A percentile compares a stretch with the other conserved stretches of the same genome.
Evolutionary conservation across 1,140 invertebrate species (phyloP).

Genomic region (Drosophila bipectinata): DNA sequence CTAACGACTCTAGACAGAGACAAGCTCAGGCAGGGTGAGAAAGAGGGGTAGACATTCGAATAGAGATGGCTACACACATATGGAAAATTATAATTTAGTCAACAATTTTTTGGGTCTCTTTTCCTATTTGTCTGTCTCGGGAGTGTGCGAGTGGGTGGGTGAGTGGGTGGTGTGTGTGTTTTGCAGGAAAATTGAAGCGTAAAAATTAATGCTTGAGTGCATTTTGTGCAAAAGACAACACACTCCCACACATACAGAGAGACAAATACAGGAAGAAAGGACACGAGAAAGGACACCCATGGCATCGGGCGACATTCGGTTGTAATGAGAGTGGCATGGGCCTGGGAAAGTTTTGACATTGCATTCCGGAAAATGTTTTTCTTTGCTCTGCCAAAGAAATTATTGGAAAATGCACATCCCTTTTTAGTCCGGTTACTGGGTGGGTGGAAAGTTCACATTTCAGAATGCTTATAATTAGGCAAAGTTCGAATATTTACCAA

Average conservation of each 20-base stretch:
- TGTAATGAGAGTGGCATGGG: slow-evolving; percentile 16
- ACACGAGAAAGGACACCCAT: slow-evolving; percentile 39
- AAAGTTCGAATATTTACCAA: slow-evolving; percentile 12
- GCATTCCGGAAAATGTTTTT: slow-evolving; percentile 43
- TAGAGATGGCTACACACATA: slow-evolving; percentile 44
- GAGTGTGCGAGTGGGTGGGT: slow-evolving; percentile 6
- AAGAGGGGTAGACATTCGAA: neutral
- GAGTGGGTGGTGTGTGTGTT: slow-evolving; percentile 48
- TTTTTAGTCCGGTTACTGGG: neutral
- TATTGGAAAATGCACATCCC: slow-evolving; percentile 42
- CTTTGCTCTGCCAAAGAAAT: slow-evolving; percentile 35
- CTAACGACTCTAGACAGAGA: slow-evolving; percentile 65
- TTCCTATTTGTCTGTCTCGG: slow-evolving; percentile 3
- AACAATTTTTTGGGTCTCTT: slow-evolving; percentile 41
- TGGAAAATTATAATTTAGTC: slow-evolving; percentile 79
- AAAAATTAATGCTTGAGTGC: slow-evolving; percentile 77
- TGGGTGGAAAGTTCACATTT: neutral
- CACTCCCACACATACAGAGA: slow-evolving; percentile 27
- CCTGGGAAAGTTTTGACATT: slow-evolving; percentile 25
- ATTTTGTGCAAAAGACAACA: slow-evolving; percentile 74
- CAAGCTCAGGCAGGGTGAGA: slow-evolving; percentile 2
- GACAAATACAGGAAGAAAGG: slow-evolving; percentile 17
- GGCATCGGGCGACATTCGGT: slow-evolving; percentile 17
- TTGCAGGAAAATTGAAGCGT: slow-evolving; percentile 75
- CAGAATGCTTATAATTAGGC: slow-evolving; percentile 23